Evolutionary conservation across 2,113 vertebrate genomes (phyloP).

Genomic region (Gobiocypris rarus): DNA sequence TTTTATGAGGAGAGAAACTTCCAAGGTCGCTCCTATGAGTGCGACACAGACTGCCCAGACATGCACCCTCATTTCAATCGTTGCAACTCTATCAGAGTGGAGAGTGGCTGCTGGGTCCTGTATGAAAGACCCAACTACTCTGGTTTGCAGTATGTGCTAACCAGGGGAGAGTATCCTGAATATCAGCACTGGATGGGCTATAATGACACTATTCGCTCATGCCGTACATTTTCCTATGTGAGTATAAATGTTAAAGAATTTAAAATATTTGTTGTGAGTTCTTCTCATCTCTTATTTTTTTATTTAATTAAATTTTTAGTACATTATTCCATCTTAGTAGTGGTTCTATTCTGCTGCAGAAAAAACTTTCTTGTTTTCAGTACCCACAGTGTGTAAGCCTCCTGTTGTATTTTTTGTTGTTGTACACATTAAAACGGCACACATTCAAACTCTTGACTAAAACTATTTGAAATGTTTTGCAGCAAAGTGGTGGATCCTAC

Average conservation of each 20-base stretch:
- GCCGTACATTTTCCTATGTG: slow-evolving; percentile 70
- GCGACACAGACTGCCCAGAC: slow-evolving; percentile 64
- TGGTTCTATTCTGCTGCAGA: not conserved
- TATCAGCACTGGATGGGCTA: slow-evolving; percentile 68
- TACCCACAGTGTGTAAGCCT: not conserved
- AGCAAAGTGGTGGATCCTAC: slow-evolving; percentile 70
- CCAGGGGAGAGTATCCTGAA: slow-evolving; percentile 65
- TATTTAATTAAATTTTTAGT: not conserved
- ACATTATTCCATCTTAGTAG: not conserved
- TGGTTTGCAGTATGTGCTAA: slow-evolving; percentile 67
- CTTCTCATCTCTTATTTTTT: not conserved
- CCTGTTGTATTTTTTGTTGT: not conserved
- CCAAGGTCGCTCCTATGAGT: slow-evolving; percentile 68
- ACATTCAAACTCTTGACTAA: not conserved
- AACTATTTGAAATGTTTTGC: slow-evolving; percentile 22
- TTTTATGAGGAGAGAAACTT: slow-evolving; percentile 69
- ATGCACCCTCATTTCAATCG: slow-evolving; percentile 62
- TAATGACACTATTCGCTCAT: slow-evolving; percentile 59
- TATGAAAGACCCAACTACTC: slow-evolving; percentile 66
- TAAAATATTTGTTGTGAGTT: not conserved
- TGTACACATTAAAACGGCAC: not conserved
- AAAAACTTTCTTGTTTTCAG: not conserved
- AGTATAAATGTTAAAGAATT: slow-evolving; percentile 46
- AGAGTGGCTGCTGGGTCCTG: slow-evolving; percentile 66
- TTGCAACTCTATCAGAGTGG: slow-evolving; percentile 64